Evolutionary conservation across 2,888 invertebrate species (phyloP).

Genomic region (Polydesmus complanatus): DNA sequence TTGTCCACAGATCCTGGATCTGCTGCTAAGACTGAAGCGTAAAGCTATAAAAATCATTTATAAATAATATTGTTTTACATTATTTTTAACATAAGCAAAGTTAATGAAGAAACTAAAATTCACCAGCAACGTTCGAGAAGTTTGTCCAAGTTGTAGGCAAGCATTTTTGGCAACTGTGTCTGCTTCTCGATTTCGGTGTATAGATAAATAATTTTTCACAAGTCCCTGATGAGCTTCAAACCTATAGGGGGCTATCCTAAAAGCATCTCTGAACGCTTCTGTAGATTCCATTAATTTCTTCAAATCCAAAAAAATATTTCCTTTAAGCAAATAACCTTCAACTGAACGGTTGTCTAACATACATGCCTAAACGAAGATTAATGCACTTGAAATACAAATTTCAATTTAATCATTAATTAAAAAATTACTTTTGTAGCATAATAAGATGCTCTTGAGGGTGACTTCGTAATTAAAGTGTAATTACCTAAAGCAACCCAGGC

Average conservation of each 20-base stretch:
- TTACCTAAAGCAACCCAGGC: constrained; percentile 66
- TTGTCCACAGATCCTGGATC: constrained; percentile 37
- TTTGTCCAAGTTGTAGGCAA: constrained; percentile 55
- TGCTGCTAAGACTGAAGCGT: constrained; percentile 56
- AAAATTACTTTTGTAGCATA: constrained; percentile 50
- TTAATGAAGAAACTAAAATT: constrained; percentile 8
- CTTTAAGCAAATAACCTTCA: constrained; percentile 59
- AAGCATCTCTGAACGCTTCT: constrained; percentile 50
- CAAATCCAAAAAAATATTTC: constrained; percentile 48
- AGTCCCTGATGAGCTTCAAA: constrained; percentile 65
- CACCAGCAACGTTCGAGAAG: constrained; percentile 57
- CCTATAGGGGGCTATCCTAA: constrained; percentile 44
- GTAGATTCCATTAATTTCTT: constrained; percentile 52
- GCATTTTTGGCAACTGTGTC: constrained; percentile 54
- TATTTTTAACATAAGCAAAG: constrained; percentile 1
- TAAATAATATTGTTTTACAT: neutral
- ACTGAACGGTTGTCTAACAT: constrained; percentile 48
- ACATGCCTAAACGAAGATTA: constrained; percentile 37
- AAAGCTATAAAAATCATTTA: constrained; percentile 44
- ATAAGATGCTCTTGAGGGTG: constrained; percentile 52
- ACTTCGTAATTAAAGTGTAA: constrained; percentile 47
- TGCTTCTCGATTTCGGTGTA: constrained; percentile 55
- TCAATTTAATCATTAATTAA: neutral
- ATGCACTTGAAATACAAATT: neutral
- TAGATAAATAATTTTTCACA: constrained; percentile 54